Percentiles rank a stretch among this genome's conserved stretches.
Conservation (phyloP, 2,888 invertebrate genomes). For the Lasioglossum morio region DNA sequence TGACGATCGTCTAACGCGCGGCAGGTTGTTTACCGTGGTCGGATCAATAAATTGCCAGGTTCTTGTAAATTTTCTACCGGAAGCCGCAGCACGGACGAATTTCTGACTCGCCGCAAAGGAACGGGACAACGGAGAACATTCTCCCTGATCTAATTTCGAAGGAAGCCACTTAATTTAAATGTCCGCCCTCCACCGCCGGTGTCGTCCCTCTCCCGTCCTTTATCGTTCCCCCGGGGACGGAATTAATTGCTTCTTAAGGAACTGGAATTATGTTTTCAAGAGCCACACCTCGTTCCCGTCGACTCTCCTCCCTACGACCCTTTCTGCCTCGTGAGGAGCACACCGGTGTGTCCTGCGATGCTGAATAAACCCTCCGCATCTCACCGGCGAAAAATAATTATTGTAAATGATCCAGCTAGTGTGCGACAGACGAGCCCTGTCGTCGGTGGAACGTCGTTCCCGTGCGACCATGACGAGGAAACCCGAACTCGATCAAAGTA, state of each 20-base stretch:
- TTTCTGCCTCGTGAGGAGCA: background rate
- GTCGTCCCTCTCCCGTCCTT: constrained; percentile 55
- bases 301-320: background rate
- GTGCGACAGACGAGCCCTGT: background rate
- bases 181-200: constrained; percentile 53
- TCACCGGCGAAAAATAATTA: background rate
- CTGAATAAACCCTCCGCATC: background rate
- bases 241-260: constrained; percentile 83
- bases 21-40: background rate
- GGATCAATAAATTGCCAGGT: constrained; percentile 24
- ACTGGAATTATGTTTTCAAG: constrained; percentile 81
- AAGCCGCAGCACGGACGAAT: constrained; percentile 32
- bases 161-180: constrained; percentile 82
- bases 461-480: background rate
- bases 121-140: constrained; percentile 65
- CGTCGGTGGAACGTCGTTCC: background rate
- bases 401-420: background rate
- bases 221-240: constrained; percentile 75
- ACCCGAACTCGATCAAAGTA: background rate
- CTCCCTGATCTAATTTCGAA: constrained; percentile 81
- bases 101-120: constrained; percentile 43
- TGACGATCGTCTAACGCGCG: constrained; percentile 1
- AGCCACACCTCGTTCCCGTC: constrained; percentile 60
- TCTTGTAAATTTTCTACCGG: constrained; percentile 36
- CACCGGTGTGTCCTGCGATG: background rate